Percentiles rank a stretch among this genome's conserved stretches.
These are phyloP conservation scores for Horisme vitalbata DNA, from an alignment of 2,888 invertebrate species.

Conservation along the genomic window DNA sequence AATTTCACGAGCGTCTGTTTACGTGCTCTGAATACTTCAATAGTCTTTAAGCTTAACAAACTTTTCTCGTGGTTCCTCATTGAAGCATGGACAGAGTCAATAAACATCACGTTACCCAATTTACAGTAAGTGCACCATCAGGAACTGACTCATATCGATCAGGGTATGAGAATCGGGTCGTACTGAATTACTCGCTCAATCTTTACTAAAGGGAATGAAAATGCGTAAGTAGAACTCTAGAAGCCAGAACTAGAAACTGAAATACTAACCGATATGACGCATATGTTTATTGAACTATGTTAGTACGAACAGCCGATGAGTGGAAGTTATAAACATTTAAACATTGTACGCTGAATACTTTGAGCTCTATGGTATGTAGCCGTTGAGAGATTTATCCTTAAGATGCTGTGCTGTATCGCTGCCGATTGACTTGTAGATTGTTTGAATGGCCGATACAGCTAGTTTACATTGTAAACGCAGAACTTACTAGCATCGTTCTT, in stretches of 20 bases:
- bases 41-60: conserved; percentile 41
- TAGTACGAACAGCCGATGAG: conserved; percentile 64
- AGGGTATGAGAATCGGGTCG: conserved; percentile 39
- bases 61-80: conserved; percentile 37
- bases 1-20: conserved; percentile 58
- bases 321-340: conserved; percentile 68
- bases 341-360: conserved; percentile 50
- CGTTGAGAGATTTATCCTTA: conserved; percentile 69
- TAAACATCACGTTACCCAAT: conserved; percentile 60
- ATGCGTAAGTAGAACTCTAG: too few species aligned
- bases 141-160: conserved; percentile 55
- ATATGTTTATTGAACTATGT: conserved; percentile 61
- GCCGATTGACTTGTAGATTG: conserved; percentile 51
- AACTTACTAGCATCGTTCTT: conserved; percentile 11
- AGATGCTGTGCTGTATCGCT: conserved; percentile 41
- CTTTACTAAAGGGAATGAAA: conserved; percentile 38
- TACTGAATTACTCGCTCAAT: conserved; percentile 49
- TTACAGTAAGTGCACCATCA: conserved; percentile 57
- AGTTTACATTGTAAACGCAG: conserved; percentile 18
- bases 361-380: conserved; percentile 44
- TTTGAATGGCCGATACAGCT: conserved; percentile 32
- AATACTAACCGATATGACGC: too few species aligned
- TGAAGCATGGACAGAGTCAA: conserved; percentile 60
- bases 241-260: too few species aligned
- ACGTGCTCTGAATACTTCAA: conserved; percentile 52